These are phyloP conservation scores for Mesitornis unicolor DNA, from an alignment of 2,113 vertebrate genomes.

Conservation along the genomic window DNA sequence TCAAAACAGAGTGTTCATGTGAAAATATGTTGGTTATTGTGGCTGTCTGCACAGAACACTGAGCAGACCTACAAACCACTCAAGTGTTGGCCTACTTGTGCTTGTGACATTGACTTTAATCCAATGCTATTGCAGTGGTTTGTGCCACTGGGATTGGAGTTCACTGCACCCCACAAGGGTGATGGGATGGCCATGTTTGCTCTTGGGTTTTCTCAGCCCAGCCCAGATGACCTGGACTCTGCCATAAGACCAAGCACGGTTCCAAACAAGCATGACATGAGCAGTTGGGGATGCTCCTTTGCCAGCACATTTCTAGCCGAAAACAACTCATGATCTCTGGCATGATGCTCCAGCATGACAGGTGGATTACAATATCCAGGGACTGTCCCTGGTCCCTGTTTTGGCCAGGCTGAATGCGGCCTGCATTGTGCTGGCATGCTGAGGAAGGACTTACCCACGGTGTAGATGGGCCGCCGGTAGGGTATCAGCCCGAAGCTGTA, in stretches of 20 bases:
- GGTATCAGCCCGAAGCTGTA: constrained; percentile 91
- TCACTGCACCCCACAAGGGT: neutral
- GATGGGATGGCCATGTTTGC: neutral
- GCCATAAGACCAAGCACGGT: neutral
- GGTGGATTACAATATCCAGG: neutral
- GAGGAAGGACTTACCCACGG: constrained; percentile 80
- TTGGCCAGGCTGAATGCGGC: neutral
- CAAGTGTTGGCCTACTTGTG: neutral
- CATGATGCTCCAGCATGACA: neutral
- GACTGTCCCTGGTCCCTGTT: neutral
- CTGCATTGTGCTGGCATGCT: accelerated
- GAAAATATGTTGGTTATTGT: neutral
- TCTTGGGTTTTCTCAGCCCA: neutral
- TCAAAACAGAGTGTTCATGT: neutral
- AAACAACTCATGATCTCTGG: accelerated
- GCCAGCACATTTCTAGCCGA: neutral
- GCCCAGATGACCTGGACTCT: neutral
- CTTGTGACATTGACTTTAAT: neutral
- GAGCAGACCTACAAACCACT: neutral
- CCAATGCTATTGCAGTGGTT: accelerated
- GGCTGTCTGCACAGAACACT: neutral
- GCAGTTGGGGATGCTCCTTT: neutral
- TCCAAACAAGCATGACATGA: neutral
- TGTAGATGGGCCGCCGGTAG: constrained; percentile 85
- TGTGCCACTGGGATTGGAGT: accelerated